Percentiles rank a stretch among this genome's conserved stretches.
Conservation (phyloP, 2,888 invertebrate species). For the Protophormia terraenovae region DNA sequence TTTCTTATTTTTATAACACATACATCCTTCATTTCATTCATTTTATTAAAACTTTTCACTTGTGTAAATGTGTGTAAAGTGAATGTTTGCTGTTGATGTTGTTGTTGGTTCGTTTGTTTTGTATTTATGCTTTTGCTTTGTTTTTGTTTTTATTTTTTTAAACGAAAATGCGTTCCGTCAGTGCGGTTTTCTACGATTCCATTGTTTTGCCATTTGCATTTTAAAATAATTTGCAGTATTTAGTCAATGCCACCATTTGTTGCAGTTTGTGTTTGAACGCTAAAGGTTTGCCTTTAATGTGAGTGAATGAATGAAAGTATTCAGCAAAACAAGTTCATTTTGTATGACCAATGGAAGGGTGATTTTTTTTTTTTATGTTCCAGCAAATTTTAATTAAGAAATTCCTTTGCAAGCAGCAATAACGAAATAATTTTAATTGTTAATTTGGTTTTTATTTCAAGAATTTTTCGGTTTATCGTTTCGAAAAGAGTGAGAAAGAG, state of each 20-base stretch:
- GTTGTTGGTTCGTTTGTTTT: background rate
- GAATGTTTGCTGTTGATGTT: background rate
- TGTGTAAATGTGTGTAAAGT: background rate
- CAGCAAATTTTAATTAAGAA: constrained; percentile 63
- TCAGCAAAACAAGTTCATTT: constrained; percentile 43
- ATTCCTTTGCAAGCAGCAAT: constrained; percentile 41
- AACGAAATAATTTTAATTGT: constrained; percentile 46
- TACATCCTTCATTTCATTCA: too few species aligned
- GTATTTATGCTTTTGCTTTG: background rate
- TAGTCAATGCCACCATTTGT: constrained; percentile 31
- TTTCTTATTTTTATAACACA: background rate
- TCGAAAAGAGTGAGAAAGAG: background rate
- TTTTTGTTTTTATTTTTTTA: too few species aligned
- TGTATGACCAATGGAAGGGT: constrained; percentile 10
- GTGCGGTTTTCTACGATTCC: constrained; percentile 56
- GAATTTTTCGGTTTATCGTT: background rate
- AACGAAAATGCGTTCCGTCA: constrained; percentile 50
- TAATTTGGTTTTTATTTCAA: constrained; percentile 23
- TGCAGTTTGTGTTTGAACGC: background rate
- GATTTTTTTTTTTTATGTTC: background rate
- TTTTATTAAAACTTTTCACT: constrained; percentile 36
- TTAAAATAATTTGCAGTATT: constrained; percentile 59
- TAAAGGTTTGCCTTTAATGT: constrained; percentile 5
- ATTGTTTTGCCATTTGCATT: constrained; percentile 61
- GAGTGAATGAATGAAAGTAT: constrained; percentile 17